Base-by-base conservation (phyloP, 2,888 invertebrate genomes). In the Apamea anceps region DNA sequence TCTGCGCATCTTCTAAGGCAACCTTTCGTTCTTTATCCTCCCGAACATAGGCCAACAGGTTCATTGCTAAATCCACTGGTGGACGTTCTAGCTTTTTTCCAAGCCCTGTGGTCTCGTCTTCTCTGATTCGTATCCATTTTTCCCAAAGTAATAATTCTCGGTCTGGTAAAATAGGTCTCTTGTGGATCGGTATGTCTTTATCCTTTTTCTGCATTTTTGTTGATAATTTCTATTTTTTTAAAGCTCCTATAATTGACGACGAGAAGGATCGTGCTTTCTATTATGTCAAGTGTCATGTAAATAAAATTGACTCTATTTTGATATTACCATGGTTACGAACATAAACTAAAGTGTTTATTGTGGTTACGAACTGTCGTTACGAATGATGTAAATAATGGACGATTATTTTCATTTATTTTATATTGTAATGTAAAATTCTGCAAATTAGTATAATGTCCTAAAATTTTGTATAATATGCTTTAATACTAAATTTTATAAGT, bases 41-140 rank as follows among this genome's bases (percentile, higher is more conserved):
- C 3, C 96, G 92, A 4, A 93, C 81, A 60, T 92, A 93, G 65
- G 94, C 93, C 21, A 93, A 73, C 42, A 94, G 84, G 84, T 96
- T 96, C 96, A 97, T 96, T 18, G 93, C 87, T 37, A 97, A 88
- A 77, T 96, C 96, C 1, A 85, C 93, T 62, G 96, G 94, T 60
- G 92, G 89, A 77, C 94, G 91, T 3, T 89, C 74, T 0, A 93
- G 90, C 67, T 82, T 90, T 70, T 91, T 84, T 0, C 91, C 93
- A 54, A 97, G 91, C 54, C 90, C 88, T 12, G 84, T 86, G 0
- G 92, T 93, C 87, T 96, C 96, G 7, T 94, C 93, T 86, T 92
- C 91, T 81, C 97, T 92, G 68, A 96, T 95, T 86, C 92, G 89
- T 82, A 95, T 92, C 96, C 96, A 96, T 91, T 95, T 94, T 83